Evolutionary conservation across 2,797 vertebrate genomes (phyloP).

Genomic region (Synaphobranchus kaupii): DNA sequence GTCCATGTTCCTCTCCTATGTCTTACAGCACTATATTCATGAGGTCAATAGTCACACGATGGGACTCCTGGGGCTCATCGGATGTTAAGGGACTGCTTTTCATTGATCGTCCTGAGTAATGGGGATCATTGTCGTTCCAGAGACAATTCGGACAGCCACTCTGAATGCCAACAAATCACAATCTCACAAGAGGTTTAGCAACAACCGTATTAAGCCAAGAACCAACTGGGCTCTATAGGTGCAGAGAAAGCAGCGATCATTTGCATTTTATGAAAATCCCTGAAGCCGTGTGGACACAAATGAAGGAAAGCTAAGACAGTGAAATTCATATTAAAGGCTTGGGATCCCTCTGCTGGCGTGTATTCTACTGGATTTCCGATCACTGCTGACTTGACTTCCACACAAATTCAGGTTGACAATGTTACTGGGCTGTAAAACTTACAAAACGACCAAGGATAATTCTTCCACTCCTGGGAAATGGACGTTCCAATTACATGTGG

Average conservation of each 20-base stretch:
- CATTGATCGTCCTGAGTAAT: not conserved
- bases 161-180: not conserved
- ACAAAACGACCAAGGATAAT: no score
- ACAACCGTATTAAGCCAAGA: not conserved
- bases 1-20: not conserved
- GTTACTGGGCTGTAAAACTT: not conserved
- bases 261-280: not conserved
- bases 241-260: not conserved
- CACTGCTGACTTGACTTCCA: not conserved
- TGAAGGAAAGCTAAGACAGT: not conserved
- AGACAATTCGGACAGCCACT: not conserved
- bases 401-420: not conserved
- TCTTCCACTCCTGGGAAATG: not conserved
- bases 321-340: slow-evolving; percentile 1
- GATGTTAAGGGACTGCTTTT: not conserved
- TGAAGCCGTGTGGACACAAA: not conserved
- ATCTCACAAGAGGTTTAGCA: not conserved
- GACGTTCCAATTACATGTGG: not conserved
- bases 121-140: not conserved
- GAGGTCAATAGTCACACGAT: not conserved
- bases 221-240: not conserved
- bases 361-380: not conserved
- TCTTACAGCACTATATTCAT: not conserved
- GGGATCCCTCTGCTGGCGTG: not conserved
- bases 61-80: not conserved